phyloP scores from a whole-genome alignment of 2,113 vertebrate species.

The Ascaphus truei region DNA sequence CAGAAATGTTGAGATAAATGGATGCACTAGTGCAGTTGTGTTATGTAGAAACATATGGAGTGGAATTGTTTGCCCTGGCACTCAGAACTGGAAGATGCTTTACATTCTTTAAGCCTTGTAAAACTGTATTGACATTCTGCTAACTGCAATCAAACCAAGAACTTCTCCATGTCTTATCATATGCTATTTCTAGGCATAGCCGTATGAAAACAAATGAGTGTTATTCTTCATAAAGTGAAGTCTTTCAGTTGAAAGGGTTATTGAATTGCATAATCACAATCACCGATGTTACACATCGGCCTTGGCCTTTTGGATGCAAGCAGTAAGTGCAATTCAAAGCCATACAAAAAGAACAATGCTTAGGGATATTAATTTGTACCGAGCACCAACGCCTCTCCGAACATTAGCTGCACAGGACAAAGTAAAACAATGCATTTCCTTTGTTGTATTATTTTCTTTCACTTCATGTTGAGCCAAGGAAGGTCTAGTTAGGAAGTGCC shows the following conservation, averaged over 20 bases:
- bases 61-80: no score
- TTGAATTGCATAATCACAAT: background rate
- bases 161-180: background rate
- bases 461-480: constrained; percentile 32
- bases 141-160: no score
- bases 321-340: background rate
- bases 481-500: constrained; percentile 30
- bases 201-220: background rate
- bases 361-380: background rate
- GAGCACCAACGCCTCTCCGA: constrained; percentile 17
- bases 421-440: constrained; percentile 34
- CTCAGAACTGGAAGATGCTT: no score
- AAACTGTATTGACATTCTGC: no score
- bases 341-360: constrained; percentile 13
- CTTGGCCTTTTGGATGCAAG: constrained; percentile 17
- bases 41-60: no score
- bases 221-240: background rate
- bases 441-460: constrained; percentile 16
- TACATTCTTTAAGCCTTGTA: no score
- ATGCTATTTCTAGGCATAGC: background rate
- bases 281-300: background rate
- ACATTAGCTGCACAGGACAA: constrained; percentile 16
- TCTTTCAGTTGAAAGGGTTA: no score
- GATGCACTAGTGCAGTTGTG: no score
- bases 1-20: no score